Percentiles rank a stretch among this genome's conserved stretches.
Evolutionary conservation across 2,888 invertebrate genomes (phyloP).

Genomic region (Hydrotaea diabolus): DNA sequence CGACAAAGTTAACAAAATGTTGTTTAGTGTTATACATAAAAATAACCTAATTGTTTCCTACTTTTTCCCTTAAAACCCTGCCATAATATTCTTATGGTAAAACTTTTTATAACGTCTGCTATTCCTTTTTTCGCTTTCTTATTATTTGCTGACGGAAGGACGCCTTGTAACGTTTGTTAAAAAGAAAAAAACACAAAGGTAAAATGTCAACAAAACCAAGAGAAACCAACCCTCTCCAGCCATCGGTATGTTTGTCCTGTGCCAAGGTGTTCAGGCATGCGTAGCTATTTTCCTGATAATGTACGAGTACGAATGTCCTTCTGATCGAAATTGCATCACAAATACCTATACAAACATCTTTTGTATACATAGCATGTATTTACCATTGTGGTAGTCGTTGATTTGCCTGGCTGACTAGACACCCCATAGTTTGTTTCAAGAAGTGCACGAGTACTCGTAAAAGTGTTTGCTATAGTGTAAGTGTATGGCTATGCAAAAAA

Average conservation of each 20-base stretch:
- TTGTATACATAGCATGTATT: neutral
- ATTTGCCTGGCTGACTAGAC: slow-evolving; percentile 42
- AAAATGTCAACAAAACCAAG: slow-evolving; percentile 58
- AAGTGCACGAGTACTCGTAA: slow-evolving; percentile 21
- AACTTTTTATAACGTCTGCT: slow-evolving; percentile 65
- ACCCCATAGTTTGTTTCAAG: slow-evolving; percentile 60
- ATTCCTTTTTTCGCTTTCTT: slow-evolving; percentile 52
- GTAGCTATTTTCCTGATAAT: slow-evolving; percentile 61
- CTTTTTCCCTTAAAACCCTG: slow-evolving; percentile 39
- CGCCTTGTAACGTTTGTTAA: slow-evolving; percentile 54
- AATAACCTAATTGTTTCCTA: slow-evolving; percentile 66
- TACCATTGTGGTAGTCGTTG: slow-evolving; percentile 37
- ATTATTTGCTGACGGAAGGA: slow-evolving; percentile 53
- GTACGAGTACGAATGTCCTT: slow-evolving; percentile 48
- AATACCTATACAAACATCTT: neutral
- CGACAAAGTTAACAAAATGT: slow-evolving; percentile 53
- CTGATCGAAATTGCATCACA: slow-evolving; percentile 58
- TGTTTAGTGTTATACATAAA: slow-evolving; percentile 65
- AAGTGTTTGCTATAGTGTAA: neutral
- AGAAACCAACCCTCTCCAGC: slow-evolving; percentile 60
- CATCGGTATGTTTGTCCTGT: slow-evolving; percentile 48
- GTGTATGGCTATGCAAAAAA: slow-evolving; percentile 47
- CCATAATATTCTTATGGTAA: slow-evolving; percentile 57
- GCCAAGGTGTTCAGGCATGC: slow-evolving; percentile 70
- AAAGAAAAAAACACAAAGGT: slow-evolving; percentile 35